Base-by-base conservation (phyloP, 2,797 vertebrate genomes). In the Rhynchonycteris naso region DNA sequence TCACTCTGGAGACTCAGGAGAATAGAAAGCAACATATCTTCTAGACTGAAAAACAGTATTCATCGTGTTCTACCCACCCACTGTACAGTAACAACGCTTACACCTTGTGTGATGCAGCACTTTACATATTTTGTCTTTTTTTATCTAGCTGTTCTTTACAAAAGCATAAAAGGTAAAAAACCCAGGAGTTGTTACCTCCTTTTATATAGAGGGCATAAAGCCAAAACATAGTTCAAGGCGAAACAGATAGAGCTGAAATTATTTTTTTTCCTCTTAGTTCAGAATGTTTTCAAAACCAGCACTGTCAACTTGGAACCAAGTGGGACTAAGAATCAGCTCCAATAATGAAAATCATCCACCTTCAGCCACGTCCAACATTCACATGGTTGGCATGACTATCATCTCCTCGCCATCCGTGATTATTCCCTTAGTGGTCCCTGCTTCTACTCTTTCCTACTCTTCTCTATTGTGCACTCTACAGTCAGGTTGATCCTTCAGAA, bases 211-310 rank as follows among this genome's bases (percentile, higher is more conserved):
- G 71, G 50, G 7, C 14, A 47, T 68, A 59, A 86, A 75, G 72
- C 16, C 93, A n/a, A 79, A 71, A 83, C 21, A 21, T 76, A 65
- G 11, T 22, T 89, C 83, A 79, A 92, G 28, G n/a, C 66, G n/a
- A 91, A 95, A 89, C 21, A 95, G 33, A 83, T 72, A 63, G 28
- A 50, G 26, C 66, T 79, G 52, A 89, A 90, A 68, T 59, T 2
- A 69, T 79, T 79, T 86, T 11, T 93, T 26, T 14, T 78, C 58
- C 21, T 68, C 19, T 28, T 63, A 33, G 65, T 61, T 91, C 35
- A 33, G 56, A 58, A 72, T 8, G n/a, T 24, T 61, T 71, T 28
- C 84, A 72, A 69, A 93, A 71, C 66, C 5, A 76, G 19, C 1
- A 3, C 2, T 28, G 56, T 5, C 69, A 24, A 83, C 10, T 69